These are phyloP conservation scores for Gallinago stenura DNA, from an alignment of 2,797 vertebrate species.

Conservation along the genomic window DNA sequence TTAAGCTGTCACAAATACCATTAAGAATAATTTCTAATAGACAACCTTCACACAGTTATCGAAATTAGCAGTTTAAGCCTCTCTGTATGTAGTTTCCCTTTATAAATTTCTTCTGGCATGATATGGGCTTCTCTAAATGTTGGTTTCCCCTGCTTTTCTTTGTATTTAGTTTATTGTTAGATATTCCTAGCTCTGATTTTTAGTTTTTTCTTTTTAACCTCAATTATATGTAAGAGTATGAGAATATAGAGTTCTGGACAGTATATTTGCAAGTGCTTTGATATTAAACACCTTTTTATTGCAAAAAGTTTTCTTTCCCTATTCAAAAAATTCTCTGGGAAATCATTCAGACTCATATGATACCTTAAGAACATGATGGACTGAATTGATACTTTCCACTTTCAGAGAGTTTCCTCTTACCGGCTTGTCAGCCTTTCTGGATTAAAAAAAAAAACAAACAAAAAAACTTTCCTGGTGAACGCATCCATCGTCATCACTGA, in stretches of 20 bases:
- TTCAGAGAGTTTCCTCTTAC: not conserved
- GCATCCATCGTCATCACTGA: not conserved
- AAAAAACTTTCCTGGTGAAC: not conserved
- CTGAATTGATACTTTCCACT: not conserved
- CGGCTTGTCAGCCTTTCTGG: not conserved
- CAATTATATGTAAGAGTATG: not conserved
- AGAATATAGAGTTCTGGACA: not conserved
- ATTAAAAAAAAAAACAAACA: not conserved
- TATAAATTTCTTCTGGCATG: not conserved
- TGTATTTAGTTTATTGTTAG: not conserved
- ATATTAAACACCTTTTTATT: not conserved
- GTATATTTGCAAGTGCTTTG: not conserved
- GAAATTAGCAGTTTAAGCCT: not conserved
- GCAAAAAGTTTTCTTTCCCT: not conserved
- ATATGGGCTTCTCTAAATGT: not conserved
- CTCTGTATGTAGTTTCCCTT: not conserved
- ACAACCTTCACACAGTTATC: not conserved
- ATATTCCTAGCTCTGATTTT: not conserved
- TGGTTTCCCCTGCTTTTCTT: not conserved
- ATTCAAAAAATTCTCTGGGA: not conserved
- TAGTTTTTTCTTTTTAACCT: not conserved
- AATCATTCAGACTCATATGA: not conserved
- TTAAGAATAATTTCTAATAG: slow-evolving; percentile 44
- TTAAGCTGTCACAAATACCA: slow-evolving; percentile 22
- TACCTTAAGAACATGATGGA: not conserved